Percentiles rank a stretch among this genome's conserved stretches.
phyloP scores from a whole-genome alignment of 2,888 invertebrate genomes.

The Phalera bucephala region DNA sequence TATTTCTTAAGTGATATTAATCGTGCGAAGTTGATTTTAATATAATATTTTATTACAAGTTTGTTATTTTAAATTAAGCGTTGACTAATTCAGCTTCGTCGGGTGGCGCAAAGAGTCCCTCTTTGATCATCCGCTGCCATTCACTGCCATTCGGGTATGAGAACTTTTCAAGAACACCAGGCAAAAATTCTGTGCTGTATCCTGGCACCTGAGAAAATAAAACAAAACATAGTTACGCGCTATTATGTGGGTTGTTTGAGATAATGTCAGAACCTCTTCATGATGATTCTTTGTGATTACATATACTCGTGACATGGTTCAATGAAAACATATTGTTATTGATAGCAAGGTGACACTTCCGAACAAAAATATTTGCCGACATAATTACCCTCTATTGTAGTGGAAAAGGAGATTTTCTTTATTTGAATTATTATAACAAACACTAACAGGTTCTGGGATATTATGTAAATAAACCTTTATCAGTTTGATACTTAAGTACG shows the following conservation, averaged over 20 bases:
- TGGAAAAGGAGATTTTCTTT: too few species aligned
- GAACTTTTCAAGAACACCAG: conserved; percentile 86
- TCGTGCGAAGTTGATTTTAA: neutral
- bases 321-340: too few species aligned
- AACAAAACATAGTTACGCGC: too few species aligned
- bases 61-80: conserved; percentile 21
- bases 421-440: too few species aligned
- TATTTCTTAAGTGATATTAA: conserved; percentile 2
- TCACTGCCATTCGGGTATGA: conserved; percentile 90
- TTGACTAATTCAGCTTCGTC: conserved; percentile 71
- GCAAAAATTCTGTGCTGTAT: conserved; percentile 91
- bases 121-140: conserved; percentile 87
- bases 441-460: neutral
- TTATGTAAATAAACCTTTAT: neutral
- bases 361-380: too few species aligned
- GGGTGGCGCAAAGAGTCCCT: conserved; percentile 82
- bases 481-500: neutral
- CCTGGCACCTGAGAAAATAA: conserved; percentile 85
- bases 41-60: neutral
- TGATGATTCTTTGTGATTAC: too few species aligned
- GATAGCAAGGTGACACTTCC: too few species aligned
- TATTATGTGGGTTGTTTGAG: too few species aligned
- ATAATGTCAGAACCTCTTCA: too few species aligned
- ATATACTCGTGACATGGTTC: too few species aligned
- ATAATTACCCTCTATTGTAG: too few species aligned